Percentiles rank a stretch among this genome's conserved stretches.
Evolutionary conservation across 2,797 vertebrate species (phyloP).

Genomic region (Lithobates pipiens): DNA sequence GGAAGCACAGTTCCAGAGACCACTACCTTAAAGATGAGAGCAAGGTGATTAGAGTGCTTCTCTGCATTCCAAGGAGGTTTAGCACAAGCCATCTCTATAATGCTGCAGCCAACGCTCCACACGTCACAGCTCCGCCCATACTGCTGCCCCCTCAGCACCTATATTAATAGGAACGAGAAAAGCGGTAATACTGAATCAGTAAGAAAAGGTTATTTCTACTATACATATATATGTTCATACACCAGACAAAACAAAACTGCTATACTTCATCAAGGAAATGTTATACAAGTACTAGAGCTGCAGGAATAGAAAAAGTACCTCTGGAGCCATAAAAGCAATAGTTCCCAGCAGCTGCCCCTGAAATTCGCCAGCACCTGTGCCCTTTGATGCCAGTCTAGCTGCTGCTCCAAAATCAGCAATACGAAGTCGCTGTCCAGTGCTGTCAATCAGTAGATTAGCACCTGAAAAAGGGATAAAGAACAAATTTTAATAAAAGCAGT

Average conservation of each 20-base stretch:
- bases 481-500: too few relatives aligned
- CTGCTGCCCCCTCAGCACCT: slow-evolving; percentile 89
- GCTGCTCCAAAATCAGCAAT: slow-evolving; percentile 91
- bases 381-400: slow-evolving; percentile 88
- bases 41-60: slow-evolving; percentile 91
- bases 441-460: slow-evolving; percentile 91
- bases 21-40: slow-evolving; percentile 89
- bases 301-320: slow-evolving; percentile 71
- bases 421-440: slow-evolving; percentile 88
- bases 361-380: slow-evolving; percentile 90
- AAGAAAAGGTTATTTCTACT: background rate
- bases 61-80: slow-evolving; percentile 92
- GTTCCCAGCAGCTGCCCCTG: slow-evolving; percentile 90
- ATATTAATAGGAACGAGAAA: background rate
- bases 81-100: slow-evolving; percentile 92
- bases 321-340: slow-evolving; percentile 91
- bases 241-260: background rate
- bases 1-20: too few relatives aligned
- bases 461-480: slow-evolving; percentile 72
- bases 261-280: background rate
- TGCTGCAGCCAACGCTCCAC: slow-evolving; percentile 89
- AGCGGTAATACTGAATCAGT: background rate
- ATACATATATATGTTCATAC: too few relatives aligned
- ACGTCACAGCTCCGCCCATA: slow-evolving; percentile 94
- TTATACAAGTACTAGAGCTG: background rate